Conservation (phyloP, 2,888 invertebrate species). For the Onthophagus sagittarius region DNA sequence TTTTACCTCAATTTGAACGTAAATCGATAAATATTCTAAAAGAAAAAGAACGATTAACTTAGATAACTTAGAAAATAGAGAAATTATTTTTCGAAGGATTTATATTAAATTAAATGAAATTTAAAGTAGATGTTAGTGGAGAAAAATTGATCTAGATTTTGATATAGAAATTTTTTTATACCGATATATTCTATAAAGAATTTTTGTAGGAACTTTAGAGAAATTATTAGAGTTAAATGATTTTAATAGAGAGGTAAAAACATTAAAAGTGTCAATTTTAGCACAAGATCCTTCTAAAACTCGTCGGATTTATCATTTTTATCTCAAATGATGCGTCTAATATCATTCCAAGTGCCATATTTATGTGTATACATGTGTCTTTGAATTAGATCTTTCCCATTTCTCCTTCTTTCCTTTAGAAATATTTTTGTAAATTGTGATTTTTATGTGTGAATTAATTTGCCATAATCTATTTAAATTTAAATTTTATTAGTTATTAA, state of each 20-base stretch:
- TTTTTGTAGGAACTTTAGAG: too few species aligned
- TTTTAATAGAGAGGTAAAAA: too few species aligned
- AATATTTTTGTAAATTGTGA: background rate
- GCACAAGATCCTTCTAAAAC: too few species aligned
- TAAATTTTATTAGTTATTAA: too few species aligned
- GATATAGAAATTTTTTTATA: background rate
- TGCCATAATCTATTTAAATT: background rate
- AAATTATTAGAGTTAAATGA: too few species aligned
- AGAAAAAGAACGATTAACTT: background rate
- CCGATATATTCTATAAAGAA: too few species aligned
- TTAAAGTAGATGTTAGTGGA: too few species aligned
- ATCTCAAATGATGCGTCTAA: background rate
- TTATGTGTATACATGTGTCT: background rate
- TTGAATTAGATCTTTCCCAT: background rate
- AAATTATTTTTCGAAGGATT: background rate
- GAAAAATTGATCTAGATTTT: background rate
- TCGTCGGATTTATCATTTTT: too few species aligned
- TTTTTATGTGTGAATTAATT: background rate
- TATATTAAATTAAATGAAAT: background rate
- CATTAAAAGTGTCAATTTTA: too few species aligned
- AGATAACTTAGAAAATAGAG: background rate
- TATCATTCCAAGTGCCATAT: background rate
- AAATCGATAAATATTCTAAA: background rate
- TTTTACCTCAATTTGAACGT: background rate
- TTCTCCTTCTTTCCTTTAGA: too few species aligned